A percentile compares a stretch with the other conserved stretches of the same genome.
These are phyloP conservation scores for Acestrorhynchus altus DNA, from an alignment of 2,797 vertebrate species.

Conservation along the genomic window DNA sequence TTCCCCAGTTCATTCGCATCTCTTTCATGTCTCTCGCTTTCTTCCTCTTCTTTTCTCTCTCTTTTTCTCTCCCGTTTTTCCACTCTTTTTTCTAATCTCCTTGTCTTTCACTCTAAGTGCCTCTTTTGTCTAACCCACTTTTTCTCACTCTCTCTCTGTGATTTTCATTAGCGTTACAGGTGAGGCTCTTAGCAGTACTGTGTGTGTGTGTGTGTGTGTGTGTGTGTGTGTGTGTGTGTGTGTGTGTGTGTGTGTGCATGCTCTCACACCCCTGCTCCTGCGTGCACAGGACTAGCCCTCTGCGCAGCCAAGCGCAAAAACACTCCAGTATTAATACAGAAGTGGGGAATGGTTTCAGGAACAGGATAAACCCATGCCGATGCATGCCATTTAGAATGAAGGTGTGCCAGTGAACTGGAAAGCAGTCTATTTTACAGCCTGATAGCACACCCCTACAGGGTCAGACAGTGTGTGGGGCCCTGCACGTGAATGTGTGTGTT, in stretches of 20 bases:
- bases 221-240: constrained; percentile 23
- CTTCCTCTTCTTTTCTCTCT: constrained; percentile 23
- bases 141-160: constrained; percentile 9
- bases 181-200: constrained; percentile 25
- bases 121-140: constrained; percentile 16
- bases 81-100: constrained; percentile 20
- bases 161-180: constrained; percentile 51
- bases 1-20: constrained; percentile 12
- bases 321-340: constrained; percentile 44
- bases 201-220: constrained; percentile 23
- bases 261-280: background rate
- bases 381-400: constrained; percentile 51
- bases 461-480: background rate
- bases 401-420: constrained; percentile 34
- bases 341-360: constrained; percentile 31
- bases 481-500: constrained; percentile 19
- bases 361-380: constrained; percentile 35
- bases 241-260: background rate
- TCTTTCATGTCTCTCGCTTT: constrained; percentile 9
- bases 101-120: constrained; percentile 18
- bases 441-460: constrained; percentile 24
- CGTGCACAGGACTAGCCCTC: constrained; percentile 2
- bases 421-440: constrained; percentile 36
- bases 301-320: constrained; percentile 37
- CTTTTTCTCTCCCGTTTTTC: background rate